Evolutionary conservation across 2,113 vertebrate genomes (phyloP).

Genomic region (Datnioides undecimradiatus): DNA sequence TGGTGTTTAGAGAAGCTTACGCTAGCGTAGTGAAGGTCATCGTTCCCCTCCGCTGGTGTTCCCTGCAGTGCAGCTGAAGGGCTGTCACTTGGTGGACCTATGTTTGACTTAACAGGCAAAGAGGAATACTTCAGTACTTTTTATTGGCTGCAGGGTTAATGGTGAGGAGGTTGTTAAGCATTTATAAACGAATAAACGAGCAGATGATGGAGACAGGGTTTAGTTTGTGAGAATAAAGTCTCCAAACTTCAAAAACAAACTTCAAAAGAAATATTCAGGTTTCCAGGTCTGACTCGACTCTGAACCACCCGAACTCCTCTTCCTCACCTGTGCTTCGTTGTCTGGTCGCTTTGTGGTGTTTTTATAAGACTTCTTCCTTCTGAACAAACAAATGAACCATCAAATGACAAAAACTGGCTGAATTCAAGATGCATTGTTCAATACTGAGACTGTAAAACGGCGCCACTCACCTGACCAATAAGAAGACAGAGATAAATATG

Average conservation of each 20-base stretch:
- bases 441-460: not conserved
- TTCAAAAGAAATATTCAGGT: no score
- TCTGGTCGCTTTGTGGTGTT: not conserved
- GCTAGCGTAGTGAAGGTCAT: not conserved
- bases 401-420: not conserved
- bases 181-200: no score
- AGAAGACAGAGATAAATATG: not conserved
- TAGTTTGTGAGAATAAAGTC: no score
- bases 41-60: not conserved
- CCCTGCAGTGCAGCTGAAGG: conserved; percentile 5
- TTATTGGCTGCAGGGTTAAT: not conserved
- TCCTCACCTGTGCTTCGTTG: conserved; percentile 30
- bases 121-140: no score
- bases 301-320: not conserved
- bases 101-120: not conserved
- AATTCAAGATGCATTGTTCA: not conserved
- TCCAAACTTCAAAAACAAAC: no score
- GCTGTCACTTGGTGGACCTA: not conserved
- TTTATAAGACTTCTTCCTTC: not conserved
- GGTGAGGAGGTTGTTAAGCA: not conserved
- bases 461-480: conserved; percentile 25
- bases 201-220: no score
- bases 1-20: not conserved
- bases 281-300: no score
- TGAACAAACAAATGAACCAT: not conserved